Percentiles rank a stretch among this genome's conserved stretches.
phyloP scores from a whole-genome alignment of 2,113 vertebrate species.

The Plectropomus leopardus region DNA sequence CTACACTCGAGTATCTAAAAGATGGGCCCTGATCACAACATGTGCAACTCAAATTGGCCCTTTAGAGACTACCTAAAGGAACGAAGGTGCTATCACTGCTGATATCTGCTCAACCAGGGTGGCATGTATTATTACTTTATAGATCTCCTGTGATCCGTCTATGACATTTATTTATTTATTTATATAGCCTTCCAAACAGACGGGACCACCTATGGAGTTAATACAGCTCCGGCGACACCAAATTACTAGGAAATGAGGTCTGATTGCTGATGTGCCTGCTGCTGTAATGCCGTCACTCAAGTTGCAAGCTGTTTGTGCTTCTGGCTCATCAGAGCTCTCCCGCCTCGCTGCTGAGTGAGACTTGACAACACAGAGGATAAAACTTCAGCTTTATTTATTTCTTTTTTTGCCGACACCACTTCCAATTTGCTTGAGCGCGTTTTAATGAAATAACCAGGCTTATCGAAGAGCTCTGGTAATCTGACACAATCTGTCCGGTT shows the following conservation, averaged over 20 bases:
- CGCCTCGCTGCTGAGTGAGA: slow-evolving; percentile 28
- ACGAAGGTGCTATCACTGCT: slow-evolving; percentile 8
- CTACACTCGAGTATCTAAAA: slow-evolving; percentile 6
- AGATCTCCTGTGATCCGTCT: slow-evolving; percentile 44
- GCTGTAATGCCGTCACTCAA: slow-evolving; percentile 75
- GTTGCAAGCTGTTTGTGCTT: slow-evolving; percentile 66
- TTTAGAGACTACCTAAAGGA: slow-evolving; percentile 29
- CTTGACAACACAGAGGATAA: slow-evolving; percentile 37
- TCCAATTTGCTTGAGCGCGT: slow-evolving; percentile 1
- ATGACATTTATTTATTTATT: slow-evolving; percentile 66
- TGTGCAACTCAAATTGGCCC: slow-evolving; percentile 1
- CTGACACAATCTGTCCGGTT: background rate
- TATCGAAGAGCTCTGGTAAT: slow-evolving; percentile 18
- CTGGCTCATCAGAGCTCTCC: slow-evolving; percentile 65
- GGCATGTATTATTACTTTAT: slow-evolving; percentile 52
- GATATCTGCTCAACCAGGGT: slow-evolving; percentile 36
- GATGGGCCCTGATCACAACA: slow-evolving; percentile 22
- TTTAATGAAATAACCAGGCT: slow-evolving; percentile 25
- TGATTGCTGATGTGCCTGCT: slow-evolving; percentile 77
- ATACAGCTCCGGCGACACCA: slow-evolving; percentile 64
- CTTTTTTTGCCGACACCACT: background rate
- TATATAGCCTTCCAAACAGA: slow-evolving; percentile 68
- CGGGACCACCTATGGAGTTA: slow-evolving; percentile 76
- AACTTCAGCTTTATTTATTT: slow-evolving; percentile 43
- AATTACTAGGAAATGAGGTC: slow-evolving; percentile 80